These are phyloP conservation scores for Torymus texanus DNA, from an alignment of 2,888 invertebrate genomes.

Conservation along the genomic window DNA sequence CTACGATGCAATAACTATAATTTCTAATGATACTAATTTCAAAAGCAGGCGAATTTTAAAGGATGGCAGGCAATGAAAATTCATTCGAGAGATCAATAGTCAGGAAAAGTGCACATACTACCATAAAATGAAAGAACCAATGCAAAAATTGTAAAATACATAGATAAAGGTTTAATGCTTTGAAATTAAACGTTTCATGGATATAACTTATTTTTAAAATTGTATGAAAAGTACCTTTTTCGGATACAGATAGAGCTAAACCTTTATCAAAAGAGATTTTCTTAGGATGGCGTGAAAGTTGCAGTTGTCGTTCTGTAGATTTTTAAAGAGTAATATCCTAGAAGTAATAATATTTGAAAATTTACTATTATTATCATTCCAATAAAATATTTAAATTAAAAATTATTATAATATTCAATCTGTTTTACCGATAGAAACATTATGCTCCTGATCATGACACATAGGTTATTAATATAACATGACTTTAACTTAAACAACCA, in stretches of 20 bases:
- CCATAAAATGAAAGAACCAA: constrained; percentile 52
- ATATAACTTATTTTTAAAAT: background rate
- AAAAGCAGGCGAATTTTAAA: constrained; percentile 21
- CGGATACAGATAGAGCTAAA: background rate
- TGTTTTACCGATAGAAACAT: background rate
- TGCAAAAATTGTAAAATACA: constrained; percentile 35
- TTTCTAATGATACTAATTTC: constrained; percentile 13
- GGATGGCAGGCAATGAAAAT: constrained; percentile 24
- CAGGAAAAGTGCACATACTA: constrained; percentile 41
- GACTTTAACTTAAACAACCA: too few relatives aligned
- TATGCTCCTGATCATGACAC: background rate
- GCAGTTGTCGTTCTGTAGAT: background rate
- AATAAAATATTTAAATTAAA: background rate
- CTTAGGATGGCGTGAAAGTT: background rate
- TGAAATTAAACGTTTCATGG: background rate
- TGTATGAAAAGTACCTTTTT: constrained; percentile 22
- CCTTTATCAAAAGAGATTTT: constrained; percentile 9
- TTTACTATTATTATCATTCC: background rate
- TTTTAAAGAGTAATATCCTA: background rate
- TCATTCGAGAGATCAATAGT: constrained; percentile 49
- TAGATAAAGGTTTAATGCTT: constrained; percentile 29
- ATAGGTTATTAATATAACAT: too few relatives aligned
- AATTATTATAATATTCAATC: background rate
- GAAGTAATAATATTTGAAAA: background rate
- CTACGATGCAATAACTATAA: constrained; percentile 23